Conservation (phyloP, 1,140 invertebrate species). For the Triops longicaudatus region DNA sequence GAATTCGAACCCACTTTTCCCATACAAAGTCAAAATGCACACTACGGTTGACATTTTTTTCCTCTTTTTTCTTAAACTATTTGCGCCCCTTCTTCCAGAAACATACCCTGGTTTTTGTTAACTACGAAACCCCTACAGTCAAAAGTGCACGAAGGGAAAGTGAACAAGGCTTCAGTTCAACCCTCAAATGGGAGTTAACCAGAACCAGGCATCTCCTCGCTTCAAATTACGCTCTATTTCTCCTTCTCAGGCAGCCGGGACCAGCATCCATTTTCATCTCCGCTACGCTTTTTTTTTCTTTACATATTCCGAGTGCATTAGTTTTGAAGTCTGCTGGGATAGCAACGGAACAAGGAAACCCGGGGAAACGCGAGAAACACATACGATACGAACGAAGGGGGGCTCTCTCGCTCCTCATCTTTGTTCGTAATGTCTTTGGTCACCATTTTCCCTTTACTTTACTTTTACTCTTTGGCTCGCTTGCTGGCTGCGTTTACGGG, state of each 20-base stretch:
- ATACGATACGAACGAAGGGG: not conserved
- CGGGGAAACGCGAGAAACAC: not conserved
- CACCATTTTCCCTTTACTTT: conserved; percentile 5
- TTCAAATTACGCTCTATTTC: conserved; percentile 12
- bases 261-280: conserved; percentile 11
- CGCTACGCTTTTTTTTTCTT: not conserved
- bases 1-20: no score
- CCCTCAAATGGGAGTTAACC: conserved; percentile 14
- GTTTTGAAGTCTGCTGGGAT: conserved; percentile 1
- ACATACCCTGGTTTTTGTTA: no score
- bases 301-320: conserved; percentile 10
- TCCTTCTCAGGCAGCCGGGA: not conserved
- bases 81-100: no score
- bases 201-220: not conserved
- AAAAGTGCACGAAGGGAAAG: not conserved
- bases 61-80: no score
- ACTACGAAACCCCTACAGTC: no score
- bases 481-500: not conserved
- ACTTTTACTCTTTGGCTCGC: not conserved
- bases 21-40: no score
- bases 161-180: conserved; percentile 4
- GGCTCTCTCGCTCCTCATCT: conserved; percentile 2
- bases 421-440: conserved; percentile 12
- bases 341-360: not conserved
- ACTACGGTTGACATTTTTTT: no score